Conservation (phyloP, 2,888 invertebrate genomes). For the Dendrolimus pini region DNA sequence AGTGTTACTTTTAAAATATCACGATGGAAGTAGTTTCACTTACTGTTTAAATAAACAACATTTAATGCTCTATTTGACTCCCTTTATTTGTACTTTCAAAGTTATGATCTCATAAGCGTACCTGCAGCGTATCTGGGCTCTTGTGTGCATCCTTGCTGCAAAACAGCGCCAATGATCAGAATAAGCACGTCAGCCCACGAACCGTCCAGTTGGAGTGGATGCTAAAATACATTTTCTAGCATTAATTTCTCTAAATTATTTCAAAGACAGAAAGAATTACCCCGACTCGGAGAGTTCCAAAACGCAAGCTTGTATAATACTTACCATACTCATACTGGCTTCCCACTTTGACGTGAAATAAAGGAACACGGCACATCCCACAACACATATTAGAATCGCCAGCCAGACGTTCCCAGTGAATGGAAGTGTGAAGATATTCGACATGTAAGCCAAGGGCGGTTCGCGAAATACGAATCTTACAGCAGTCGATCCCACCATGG, state of each 20-base stretch:
- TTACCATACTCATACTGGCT: slow-evolving; percentile 54
- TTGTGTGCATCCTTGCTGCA: slow-evolving; percentile 76
- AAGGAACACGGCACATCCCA: slow-evolving; percentile 59
- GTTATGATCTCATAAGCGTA: slow-evolving; percentile 10
- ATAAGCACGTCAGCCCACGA: slow-evolving; percentile 72
- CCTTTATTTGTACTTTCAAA: too few relatives aligned
- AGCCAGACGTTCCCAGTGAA: slow-evolving; percentile 80
- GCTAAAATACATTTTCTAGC: slow-evolving; percentile 30
- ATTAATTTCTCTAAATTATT: background rate
- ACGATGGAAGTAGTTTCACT: too few relatives aligned
- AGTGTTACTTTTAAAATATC: too few relatives aligned
- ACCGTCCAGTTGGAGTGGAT: slow-evolving; percentile 56
- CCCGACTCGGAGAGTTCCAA: too few relatives aligned
- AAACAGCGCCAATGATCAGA: slow-evolving; percentile 73
- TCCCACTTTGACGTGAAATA: slow-evolving; percentile 70
- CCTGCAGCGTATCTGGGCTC: slow-evolving; percentile 71
- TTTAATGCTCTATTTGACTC: too few relatives aligned
- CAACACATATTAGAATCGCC: slow-evolving; percentile 66
- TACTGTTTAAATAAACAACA: too few relatives aligned
- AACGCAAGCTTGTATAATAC: slow-evolving; percentile 3
- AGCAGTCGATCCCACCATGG: slow-evolving; percentile 69
- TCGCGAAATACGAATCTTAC: slow-evolving; percentile 80
- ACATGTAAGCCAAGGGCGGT: slow-evolving; percentile 79
- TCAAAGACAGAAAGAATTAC: too few relatives aligned
- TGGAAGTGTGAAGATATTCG: slow-evolving; percentile 81